These are phyloP conservation scores for Blastobasis adustella DNA, from an alignment of 2,888 invertebrate species.

Conservation along the genomic window DNA sequence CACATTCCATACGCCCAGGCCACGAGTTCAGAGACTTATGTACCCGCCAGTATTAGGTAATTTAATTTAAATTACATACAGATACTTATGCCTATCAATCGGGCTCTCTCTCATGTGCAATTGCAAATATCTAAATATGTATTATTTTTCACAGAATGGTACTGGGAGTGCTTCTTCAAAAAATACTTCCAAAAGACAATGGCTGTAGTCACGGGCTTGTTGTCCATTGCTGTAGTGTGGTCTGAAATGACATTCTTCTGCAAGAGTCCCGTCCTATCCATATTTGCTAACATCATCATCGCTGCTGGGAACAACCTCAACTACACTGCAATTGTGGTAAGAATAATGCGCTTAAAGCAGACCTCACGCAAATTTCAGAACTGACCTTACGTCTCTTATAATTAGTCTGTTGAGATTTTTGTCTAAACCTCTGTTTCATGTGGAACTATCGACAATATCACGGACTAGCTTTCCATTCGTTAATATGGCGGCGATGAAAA, in stretches of 20 bases:
- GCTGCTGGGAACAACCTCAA: conserved; percentile 87
- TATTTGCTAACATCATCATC: conserved; percentile 96
- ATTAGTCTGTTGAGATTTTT: too few relatives aligned
- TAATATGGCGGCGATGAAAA: too few relatives aligned
- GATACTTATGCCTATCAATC: too few relatives aligned
- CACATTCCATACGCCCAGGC: conserved; percentile 79
- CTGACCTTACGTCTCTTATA: too few relatives aligned
- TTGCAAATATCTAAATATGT: too few relatives aligned
- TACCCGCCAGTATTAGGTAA: conserved; percentile 73
- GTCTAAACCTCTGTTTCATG: too few relatives aligned
- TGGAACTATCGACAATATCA: too few relatives aligned
- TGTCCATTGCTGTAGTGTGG: conserved; percentile 97
- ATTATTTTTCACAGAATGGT: conserved; percentile 84
- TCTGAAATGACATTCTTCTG: conserved; percentile 99
- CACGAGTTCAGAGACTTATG: conserved; percentile 72
- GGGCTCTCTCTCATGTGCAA: too few relatives aligned
- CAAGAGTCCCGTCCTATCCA: conserved; percentile 91
- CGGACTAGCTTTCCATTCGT: too few relatives aligned
- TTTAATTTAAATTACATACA: too few relatives aligned
- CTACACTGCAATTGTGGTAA: conserved; percentile 95
- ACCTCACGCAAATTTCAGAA: too few relatives aligned
- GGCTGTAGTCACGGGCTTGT: conserved; percentile 81
- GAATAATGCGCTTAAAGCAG: conserved; percentile 5
- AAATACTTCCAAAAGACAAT: conserved; percentile 84
- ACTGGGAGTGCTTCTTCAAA: conserved; percentile 92